Evolutionary conservation across 2,797 vertebrate genomes (phyloP).

Genomic region (Coluber constrictor): DNA sequence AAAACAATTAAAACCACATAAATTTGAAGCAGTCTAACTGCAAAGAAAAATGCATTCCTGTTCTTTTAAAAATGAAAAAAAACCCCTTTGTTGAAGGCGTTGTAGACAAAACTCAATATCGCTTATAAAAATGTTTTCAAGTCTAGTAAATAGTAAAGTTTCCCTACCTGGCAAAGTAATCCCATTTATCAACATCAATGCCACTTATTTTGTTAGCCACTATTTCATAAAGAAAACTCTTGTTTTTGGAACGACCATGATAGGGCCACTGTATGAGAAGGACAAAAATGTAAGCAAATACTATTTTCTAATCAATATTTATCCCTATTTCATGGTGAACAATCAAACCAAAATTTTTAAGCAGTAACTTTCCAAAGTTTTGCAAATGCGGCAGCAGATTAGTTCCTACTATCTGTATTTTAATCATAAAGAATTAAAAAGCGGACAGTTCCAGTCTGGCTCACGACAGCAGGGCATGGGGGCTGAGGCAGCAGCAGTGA

Average conservation of each 20-base stretch:
- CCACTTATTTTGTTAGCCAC: slow-evolving; percentile 94
- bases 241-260: slow-evolving; percentile 79
- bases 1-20: neutral
- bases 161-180: slow-evolving; percentile 92
- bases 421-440: neutral
- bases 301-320: neutral
- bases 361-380: neutral
- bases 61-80: neutral
- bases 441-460: neutral
- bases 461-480: neutral
- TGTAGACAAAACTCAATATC: neutral
- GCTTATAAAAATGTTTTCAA: slow-evolving; percentile 3
- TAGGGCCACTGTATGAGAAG: slow-evolving; percentile 80
- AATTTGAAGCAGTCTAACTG: neutral
- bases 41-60: neutral
- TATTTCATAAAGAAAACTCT: slow-evolving; percentile 94
- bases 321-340: neutral
- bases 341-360: neutral
- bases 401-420: too few species aligned
- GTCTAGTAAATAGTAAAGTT: neutral
- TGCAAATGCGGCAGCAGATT: neutral
- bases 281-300: slow-evolving; percentile 32
- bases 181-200: slow-evolving; percentile 98
- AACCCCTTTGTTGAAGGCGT: neutral
- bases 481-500: neutral